phyloP scores from a whole-genome alignment of 2,797 vertebrate species.

The Hoplostethus atlanticus region DNA sequence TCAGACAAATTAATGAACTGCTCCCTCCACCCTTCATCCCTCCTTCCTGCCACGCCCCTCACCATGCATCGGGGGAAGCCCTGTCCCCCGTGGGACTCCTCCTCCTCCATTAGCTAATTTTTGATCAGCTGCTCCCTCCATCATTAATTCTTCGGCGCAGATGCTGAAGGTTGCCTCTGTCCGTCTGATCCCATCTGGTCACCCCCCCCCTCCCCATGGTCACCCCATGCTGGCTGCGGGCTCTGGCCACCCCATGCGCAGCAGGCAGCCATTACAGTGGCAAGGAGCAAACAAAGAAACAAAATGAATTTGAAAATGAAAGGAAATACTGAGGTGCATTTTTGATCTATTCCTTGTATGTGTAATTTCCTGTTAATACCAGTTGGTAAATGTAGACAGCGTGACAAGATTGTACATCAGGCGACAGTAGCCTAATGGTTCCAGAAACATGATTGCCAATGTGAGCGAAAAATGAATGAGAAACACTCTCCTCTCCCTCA shows the following conservation, averaged over 20 bases:
- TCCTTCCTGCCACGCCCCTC: constrained; percentile 6
- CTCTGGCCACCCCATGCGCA: constrained; percentile 16
- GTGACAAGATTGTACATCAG: too few species aligned
- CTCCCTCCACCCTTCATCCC: constrained; percentile 40
- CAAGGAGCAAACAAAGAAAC: constrained; percentile 59
- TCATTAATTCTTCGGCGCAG: constrained; percentile 81
- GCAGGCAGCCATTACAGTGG: constrained; percentile 29
- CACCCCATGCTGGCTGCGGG: constrained; percentile 35
- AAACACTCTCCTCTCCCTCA: not conserved
- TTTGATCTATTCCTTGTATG: not conserved
- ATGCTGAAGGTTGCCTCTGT: constrained; percentile 77
- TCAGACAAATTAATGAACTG: constrained; percentile 58
- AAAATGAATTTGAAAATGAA: not conserved
- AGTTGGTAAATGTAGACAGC: not conserved
- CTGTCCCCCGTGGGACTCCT: constrained; percentile 57
- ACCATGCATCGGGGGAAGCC: constrained; percentile 64
- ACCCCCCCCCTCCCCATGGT: constrained; percentile 31
- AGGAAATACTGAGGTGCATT: not conserved
- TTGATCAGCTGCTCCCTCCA: constrained; percentile 81
- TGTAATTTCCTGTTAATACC: not conserved
- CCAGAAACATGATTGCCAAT: not conserved
- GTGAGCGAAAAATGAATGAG: not conserved
- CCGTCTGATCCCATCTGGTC: constrained; percentile 73
- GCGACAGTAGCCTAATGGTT: not conserved
- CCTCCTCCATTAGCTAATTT: constrained; percentile 85